phyloP scores from a whole-genome alignment of 2,888 invertebrate genomes.

The Lithodes maja region DNA sequence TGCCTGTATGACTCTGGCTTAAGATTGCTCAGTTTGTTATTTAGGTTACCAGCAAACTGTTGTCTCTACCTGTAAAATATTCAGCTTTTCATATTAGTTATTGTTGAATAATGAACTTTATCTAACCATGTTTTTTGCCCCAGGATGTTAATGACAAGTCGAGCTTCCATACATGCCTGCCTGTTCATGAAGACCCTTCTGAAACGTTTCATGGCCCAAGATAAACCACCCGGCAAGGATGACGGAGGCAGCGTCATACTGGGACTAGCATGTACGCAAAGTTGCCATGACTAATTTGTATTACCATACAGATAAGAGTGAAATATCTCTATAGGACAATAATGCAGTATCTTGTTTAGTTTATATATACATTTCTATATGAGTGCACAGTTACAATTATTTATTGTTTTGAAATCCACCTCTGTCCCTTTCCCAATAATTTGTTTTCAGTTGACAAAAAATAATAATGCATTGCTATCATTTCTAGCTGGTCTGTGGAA shows the following conservation, averaged over 20 bases:
- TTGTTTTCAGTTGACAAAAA: not conserved
- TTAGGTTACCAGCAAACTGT: too few relatives aligned
- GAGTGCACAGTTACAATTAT: too few relatives aligned
- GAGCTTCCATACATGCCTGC: conserved; percentile 84
- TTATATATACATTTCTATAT: not conserved
- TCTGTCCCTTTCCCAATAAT: not conserved
- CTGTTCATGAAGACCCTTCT: conserved; percentile 87
- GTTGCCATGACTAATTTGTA: not conserved
- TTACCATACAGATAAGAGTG: not conserved
- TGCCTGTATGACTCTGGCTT: too few relatives aligned
- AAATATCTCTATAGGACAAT: not conserved
- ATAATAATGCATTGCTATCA: too few relatives aligned
- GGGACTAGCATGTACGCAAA: conserved; percentile 79
- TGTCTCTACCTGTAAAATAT: too few relatives aligned
- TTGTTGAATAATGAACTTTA: too few relatives aligned
- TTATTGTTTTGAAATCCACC: not conserved
- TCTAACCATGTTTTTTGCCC: not conserved
- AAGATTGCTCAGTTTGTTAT: too few relatives aligned
- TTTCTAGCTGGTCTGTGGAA: conserved; percentile 84
- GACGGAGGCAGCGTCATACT: conserved; percentile 89
- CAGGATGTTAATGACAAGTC: conserved; percentile 80
- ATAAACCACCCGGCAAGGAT: conserved; percentile 81
- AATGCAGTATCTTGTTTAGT: not conserved
- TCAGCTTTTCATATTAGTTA: too few relatives aligned
- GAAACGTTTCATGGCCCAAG: conserved; percentile 83